phyloP scores from a whole-genome alignment of 2,797 vertebrate genomes.

The Melanotaenia pygmaea region DNA sequence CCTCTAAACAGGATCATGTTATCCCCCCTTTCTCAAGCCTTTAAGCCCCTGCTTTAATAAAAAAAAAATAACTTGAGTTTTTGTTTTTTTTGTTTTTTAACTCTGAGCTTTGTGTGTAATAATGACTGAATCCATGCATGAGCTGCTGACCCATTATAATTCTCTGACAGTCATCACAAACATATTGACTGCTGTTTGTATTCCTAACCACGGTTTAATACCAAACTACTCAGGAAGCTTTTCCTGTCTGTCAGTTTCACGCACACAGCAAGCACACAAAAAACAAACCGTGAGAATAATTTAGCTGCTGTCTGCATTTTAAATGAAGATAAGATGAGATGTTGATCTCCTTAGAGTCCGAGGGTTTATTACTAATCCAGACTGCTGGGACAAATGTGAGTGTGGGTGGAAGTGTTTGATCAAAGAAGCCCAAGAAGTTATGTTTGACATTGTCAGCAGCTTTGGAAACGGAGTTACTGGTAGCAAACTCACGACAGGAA shows the following conservation, averaged over 20 bases:
- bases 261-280: slow-evolving; percentile 18
- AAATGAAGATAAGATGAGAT: slow-evolving; percentile 51
- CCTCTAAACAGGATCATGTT: too few relatives aligned
- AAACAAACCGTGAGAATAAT: slow-evolving; percentile 21
- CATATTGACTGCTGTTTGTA: neutral
- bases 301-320: slow-evolving; percentile 26
- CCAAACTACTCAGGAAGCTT: slow-evolving; percentile 21
- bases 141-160: neutral
- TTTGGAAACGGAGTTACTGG: neutral
- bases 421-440: neutral
- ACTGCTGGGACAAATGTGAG: slow-evolving; percentile 10
- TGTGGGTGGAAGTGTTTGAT: slow-evolving; percentile 27
- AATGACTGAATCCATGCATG: slow-evolving; percentile 3
- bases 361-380: slow-evolving; percentile 37
- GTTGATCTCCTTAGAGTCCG: slow-evolving; percentile 38
- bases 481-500: neutral
- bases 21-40: too few relatives aligned
- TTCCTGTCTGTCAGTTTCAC: slow-evolving; percentile 19
- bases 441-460: slow-evolving; percentile 12
- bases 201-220: slow-evolving; percentile 21
- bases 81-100: slow-evolving; percentile 10
- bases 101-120: slow-evolving; percentile 12
- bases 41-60: too few relatives aligned
- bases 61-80: too few relatives aligned
- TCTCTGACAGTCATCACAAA: slow-evolving; percentile 15